Evolutionary conservation across 2,888 invertebrate species (phyloP).

Genomic region (Caradrina kadenii): DNA sequence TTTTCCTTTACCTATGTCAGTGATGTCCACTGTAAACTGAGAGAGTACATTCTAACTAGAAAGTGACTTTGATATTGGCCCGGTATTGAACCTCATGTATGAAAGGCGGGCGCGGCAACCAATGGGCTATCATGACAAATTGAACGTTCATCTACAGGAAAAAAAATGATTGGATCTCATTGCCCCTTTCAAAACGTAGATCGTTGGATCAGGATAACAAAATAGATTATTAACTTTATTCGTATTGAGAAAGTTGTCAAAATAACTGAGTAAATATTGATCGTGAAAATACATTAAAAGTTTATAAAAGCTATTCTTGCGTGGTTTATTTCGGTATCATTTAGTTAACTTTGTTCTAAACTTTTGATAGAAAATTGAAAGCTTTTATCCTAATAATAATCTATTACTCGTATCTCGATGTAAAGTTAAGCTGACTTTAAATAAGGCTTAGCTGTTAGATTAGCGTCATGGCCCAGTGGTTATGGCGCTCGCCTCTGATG

Average conservation of each 20-base stretch:
- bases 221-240: neutral
- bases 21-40: too few species aligned
- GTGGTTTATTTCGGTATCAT: slow-evolving; percentile 15
- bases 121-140: too few species aligned
- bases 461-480: too few species aligned
- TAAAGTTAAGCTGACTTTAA: slow-evolving; percentile 18
- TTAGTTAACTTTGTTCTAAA: slow-evolving; percentile 33
- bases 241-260: neutral
- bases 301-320: slow-evolving; percentile 13
- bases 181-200: too few species aligned
- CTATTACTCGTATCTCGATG: slow-evolving; percentile 14
- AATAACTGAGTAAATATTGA: slow-evolving; percentile 24
- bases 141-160: too few species aligned
- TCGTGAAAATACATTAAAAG: slow-evolving; percentile 28
- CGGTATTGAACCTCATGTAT: too few species aligned
- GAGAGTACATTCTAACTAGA: too few species aligned
- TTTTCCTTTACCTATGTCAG: too few species aligned
- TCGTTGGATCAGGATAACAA: neutral
- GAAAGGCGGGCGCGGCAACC: too few species aligned
- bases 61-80: too few species aligned
- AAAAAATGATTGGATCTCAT: too few species aligned
- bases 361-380: slow-evolving; percentile 60
- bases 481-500: too few species aligned
- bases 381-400: slow-evolving; percentile 36
- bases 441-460: slow-evolving; percentile 3